A percentile compares a stretch with the other conserved stretches of the same genome.
Conservation (phyloP, 2,888 invertebrate genomes). For the Epinotia demarniana region DNA sequence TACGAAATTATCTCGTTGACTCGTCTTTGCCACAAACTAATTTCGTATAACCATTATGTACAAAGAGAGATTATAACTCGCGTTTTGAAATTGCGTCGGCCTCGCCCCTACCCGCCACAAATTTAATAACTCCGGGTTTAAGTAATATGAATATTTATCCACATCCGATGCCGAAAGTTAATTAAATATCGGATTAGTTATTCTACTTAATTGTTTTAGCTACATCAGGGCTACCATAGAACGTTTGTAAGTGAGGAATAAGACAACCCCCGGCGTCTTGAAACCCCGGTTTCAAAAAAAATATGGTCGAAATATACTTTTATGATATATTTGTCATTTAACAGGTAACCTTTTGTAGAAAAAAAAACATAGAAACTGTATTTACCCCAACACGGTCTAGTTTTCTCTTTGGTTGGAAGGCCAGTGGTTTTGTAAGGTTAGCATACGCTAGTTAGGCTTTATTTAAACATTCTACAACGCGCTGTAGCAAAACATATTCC, state of each 20-base stretch:
- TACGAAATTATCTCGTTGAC: background rate
- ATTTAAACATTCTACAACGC: too few species aligned
- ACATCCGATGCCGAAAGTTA: conserved; percentile 36
- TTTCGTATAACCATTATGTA: background rate
- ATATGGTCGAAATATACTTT: too few species aligned
- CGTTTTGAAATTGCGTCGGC: conserved; percentile 23
- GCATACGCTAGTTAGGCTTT: too few species aligned
- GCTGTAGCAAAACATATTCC: too few species aligned
- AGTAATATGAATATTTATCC: conserved; percentile 46
- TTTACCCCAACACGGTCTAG: too few species aligned
- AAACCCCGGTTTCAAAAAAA: too few species aligned
- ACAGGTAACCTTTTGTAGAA: too few species aligned
- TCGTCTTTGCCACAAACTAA: background rate
- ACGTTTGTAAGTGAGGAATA: background rate
- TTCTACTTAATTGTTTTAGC: conserved; percentile 34
- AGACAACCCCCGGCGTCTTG: too few species aligned
- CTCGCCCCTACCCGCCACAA: conserved; percentile 9
- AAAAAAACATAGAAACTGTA: too few species aligned
- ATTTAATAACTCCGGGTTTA: conserved; percentile 35
- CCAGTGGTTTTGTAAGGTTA: too few species aligned
- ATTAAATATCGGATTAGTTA: conserved; percentile 44
- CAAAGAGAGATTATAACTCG: background rate
- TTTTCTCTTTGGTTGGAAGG: too few species aligned
- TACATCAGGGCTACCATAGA: background rate
- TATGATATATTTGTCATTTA: too few species aligned